These are phyloP conservation scores for Morone chrysops DNA, from an alignment of 2,113 vertebrate species.

Conservation along the genomic window DNA sequence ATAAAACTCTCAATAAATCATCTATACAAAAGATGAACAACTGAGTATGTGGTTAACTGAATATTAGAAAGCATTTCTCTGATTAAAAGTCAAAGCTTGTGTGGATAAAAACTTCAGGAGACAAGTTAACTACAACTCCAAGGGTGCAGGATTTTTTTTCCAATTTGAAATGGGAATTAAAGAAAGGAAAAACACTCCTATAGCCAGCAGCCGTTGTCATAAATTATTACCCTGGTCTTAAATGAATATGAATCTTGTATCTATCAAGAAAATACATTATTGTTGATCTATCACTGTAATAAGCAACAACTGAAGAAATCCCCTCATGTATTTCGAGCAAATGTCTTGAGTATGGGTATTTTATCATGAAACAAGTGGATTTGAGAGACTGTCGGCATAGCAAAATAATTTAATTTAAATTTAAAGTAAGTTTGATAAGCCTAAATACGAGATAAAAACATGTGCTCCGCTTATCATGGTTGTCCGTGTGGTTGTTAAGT, in stretches of 20 bases:
- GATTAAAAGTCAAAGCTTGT: background rate
- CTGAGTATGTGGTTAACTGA: too few species aligned
- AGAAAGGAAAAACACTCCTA: background rate
- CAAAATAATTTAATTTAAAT: constrained; percentile 50
- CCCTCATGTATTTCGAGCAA: constrained; percentile 11
- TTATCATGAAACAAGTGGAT: constrained; percentile 18
- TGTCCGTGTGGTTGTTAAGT: constrained; percentile 31
- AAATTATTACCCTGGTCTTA: background rate
- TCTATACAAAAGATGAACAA: too few species aligned
- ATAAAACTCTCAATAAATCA: background rate
- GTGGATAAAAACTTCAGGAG: background rate
- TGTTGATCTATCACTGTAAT: background rate
- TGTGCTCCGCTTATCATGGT: constrained; percentile 40
- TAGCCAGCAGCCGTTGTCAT: background rate
- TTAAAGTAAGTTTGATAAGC: constrained; percentile 44
- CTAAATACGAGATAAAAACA: constrained; percentile 37
- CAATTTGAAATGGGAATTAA: background rate
- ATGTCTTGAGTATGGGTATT: background rate
- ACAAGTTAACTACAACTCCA: background rate
- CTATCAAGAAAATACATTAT: background rate
- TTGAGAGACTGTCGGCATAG: constrained; percentile 37
- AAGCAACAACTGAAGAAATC: constrained; percentile 8
- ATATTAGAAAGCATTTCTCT: background rate
- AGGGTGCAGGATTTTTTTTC: too few species aligned
- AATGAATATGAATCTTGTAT: background rate